Percentiles rank a stretch among this genome's conserved stretches.
These are phyloP conservation scores for Drosophila mayaguana DNA, from an alignment of 2,888 invertebrate genomes.

Conservation along the genomic window DNA sequence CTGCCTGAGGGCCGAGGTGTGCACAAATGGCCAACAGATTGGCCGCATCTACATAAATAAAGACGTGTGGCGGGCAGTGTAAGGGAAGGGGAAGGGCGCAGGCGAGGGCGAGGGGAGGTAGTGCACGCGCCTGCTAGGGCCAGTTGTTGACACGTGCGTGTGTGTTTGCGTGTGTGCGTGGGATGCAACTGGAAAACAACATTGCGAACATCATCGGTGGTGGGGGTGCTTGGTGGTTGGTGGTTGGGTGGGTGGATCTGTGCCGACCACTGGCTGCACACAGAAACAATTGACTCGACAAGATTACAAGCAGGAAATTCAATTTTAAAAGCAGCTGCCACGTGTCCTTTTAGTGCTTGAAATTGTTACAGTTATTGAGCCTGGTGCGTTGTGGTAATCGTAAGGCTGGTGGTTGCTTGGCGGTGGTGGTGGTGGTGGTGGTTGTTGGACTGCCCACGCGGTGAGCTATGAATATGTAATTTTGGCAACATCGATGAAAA, in stretches of 20 bases:
- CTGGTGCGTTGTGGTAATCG: slow-evolving; percentile 45
- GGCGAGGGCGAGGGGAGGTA: not conserved
- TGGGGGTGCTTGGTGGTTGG: not conserved
- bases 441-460: not conserved
- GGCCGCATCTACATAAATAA: slow-evolving; percentile 77
- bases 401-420: slow-evolving; percentile 30
- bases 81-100: too few species aligned
- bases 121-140: slow-evolving; percentile 43
- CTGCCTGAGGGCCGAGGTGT: slow-evolving; percentile 16
- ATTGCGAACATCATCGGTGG: slow-evolving; percentile 14
- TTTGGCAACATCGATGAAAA: slow-evolving; percentile 64
- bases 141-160: slow-evolving; percentile 35
- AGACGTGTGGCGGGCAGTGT: slow-evolving; percentile 46
- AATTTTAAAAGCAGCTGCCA: slow-evolving; percentile 85
- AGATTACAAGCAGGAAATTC: slow-evolving; percentile 84
- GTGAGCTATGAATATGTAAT: slow-evolving; percentile 72
- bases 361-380: slow-evolving; percentile 81
- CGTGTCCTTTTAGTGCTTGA: slow-evolving; percentile 84
- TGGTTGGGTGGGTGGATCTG: not conserved
- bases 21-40: slow-evolving; percentile 76
- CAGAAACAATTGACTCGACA: slow-evolving; percentile 82
- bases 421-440: slow-evolving; percentile 15
- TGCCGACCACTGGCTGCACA: slow-evolving; percentile 17
- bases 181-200: slow-evolving; percentile 20
- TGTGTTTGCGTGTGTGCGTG: not conserved